Base-by-base conservation (phyloP, 2,888 invertebrate genomes). In the Cremastobaeus sp. region DNA sequence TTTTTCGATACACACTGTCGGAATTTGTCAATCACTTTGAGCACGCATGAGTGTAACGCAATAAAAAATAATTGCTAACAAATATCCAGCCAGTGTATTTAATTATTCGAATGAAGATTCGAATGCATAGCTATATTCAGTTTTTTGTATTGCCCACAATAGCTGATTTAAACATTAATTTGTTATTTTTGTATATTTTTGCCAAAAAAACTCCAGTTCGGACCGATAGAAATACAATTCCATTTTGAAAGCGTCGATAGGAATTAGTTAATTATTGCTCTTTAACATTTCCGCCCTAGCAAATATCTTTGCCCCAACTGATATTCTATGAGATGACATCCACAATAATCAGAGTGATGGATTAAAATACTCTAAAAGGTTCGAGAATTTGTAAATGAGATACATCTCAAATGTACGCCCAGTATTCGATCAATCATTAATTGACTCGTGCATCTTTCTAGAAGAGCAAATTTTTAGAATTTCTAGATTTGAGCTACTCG, bases 351-450 rank as follows among this genome's bases (percentile, higher is more conserved):
- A 18, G 8, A 37, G n/a, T 64, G 64, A 64, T 64, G 54, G 64
- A 64, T 64, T 64, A 54, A 64, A 55, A 41, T 48, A 12, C 8
- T 34, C n/a, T 43, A 34, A 43, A 45, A 32, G 17, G 34, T 14
- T 12, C 11, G 18, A 43, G 62, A 52, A 62, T 43, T n/a, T 14
- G 35, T 62, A 34, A 62, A 50, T 47, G 43, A 52, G 25, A 52
- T 52, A 35, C 17, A 39, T 41, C 21, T 21, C 2, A 57, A 55
- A 57, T 20, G 15, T n/a, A 41, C 25, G 18, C 20, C 3, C 15
- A n/a, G n/a, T 18, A 11, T 25, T n/a, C 60, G 21, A 50, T 62
- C 62, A 62, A 62, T 62, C 62, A 62, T 21, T 18, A 3, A 41
- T 50, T 50, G 50, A 62, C 32, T 48, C 21, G 48, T 32, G 20